Evolutionary conservation across 2,888 invertebrate genomes (phyloP), one percentile per base, ranked within the genome.

Genomic region (Drosophila barbarae): DNA sequence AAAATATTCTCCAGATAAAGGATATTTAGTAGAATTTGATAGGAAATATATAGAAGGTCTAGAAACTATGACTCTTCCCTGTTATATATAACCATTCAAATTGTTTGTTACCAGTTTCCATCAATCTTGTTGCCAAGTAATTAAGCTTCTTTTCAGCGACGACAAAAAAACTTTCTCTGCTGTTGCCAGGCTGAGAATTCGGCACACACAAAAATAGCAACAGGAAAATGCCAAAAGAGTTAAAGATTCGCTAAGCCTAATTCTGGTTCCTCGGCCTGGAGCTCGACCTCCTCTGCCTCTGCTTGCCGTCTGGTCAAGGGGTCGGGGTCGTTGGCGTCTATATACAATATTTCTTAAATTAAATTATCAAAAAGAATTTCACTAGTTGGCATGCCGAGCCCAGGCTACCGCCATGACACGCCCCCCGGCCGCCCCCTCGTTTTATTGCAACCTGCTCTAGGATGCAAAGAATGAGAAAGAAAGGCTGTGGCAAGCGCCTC

Each of bases 361-460:
- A 81, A 81, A 81, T 85, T 81, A 81, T 81, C 85, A 85, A 84
- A 72, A 83, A 85, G 85, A 85, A 81, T 83, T 81, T 83, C 84
- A 69, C 81, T 77, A 82, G 84, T 78, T 84, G 79, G 82, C 79
- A 76, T 78, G 84, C 84, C 79, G 74, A 68, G 64, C 70, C 74
- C 52, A 54, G 54, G 52, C 51, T 69, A 39, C 66, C 59, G 69
- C 60, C 65, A 65, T 53, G 61, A 64, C 73, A 72, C 75, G 66
- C 67, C 74, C 68, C 39, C 60, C 57, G 21, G 42, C 68, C 73
- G 28, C 59, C 35, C 26, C 46, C 34, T 38, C 59, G 13, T 8
- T 46, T 46, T 39, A 32, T 44, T 32, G 55, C 76, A 77, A 80
- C 80, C 77, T 51, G 75, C 61, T 56, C 30, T 46, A 30, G 12